phyloP scores from a whole-genome alignment of 2,797 vertebrate genomes.

The Enteromius paludinosus region DNA sequence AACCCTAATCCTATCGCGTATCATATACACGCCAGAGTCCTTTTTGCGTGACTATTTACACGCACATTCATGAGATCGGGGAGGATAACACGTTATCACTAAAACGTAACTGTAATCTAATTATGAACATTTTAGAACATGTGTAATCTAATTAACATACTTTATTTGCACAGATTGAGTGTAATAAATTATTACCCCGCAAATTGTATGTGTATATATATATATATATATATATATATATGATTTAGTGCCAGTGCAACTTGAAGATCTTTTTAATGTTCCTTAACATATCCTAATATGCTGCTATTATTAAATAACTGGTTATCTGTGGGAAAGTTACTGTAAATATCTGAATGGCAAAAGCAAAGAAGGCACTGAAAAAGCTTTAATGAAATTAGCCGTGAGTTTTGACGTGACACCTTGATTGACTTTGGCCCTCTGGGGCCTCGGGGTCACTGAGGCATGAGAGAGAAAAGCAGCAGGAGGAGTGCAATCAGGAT shows the following conservation, averaged over 20 bases:
- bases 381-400: background rate
- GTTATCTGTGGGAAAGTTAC: background rate
- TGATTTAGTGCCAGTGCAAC: background rate
- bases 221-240: background rate
- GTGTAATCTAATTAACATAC: background rate
- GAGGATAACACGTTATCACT: background rate
- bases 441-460: conserved; percentile 44
- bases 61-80: too few species aligned
- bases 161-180: background rate
- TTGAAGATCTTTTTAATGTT: background rate
- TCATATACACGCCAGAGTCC: too few species aligned
- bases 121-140: background rate
- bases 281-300: background rate
- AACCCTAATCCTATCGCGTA: too few species aligned
- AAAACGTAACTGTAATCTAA: background rate
- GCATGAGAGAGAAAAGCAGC: conserved; percentile 57
- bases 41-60: too few species aligned
- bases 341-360: too few species aligned
- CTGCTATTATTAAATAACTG: too few species aligned
- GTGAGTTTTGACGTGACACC: conserved; percentile 6
- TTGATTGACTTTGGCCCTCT: conserved; percentile 43
- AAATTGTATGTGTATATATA: background rate
- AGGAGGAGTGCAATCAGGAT: conserved; percentile 41
- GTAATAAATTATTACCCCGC: background rate
- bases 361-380: background rate